Conservation (phyloP, 2,888 invertebrate species). For the Acronicta alni region DNA sequence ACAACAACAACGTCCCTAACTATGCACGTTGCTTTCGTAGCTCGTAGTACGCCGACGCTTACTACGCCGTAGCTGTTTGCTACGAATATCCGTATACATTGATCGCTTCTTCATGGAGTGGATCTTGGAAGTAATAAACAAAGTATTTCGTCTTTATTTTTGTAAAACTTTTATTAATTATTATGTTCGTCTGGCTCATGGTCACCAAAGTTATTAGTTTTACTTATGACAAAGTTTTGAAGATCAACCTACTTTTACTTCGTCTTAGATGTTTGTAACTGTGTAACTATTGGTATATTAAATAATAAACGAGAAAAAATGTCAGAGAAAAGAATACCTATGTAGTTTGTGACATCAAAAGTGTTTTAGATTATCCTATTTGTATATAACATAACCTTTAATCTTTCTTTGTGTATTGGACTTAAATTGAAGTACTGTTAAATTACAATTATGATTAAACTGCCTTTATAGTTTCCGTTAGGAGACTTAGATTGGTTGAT, state of each 20-base stretch:
- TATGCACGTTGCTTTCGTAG: slow-evolving; percentile 37
- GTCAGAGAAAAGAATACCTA: too few relatives aligned
- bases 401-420: too few relatives aligned
- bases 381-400: too few relatives aligned
- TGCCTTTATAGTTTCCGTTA: too few relatives aligned
- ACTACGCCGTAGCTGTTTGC: slow-evolving; percentile 61
- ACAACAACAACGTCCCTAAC: too few relatives aligned
- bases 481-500: too few relatives aligned
- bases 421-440: too few relatives aligned
- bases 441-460: too few relatives aligned
- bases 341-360: too few relatives aligned
- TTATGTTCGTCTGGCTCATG: slow-evolving; percentile 10
- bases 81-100: slow-evolving; percentile 39
- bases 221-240: slow-evolving; percentile 22
- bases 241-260: slow-evolving; percentile 29
- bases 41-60: slow-evolving; percentile 38
- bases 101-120: slow-evolving; percentile 34
- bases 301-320: neutral
- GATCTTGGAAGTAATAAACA: slow-evolving; percentile 29
- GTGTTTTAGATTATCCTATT: too few relatives aligned
- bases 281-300: slow-evolving; percentile 12
- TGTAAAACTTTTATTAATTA: slow-evolving; percentile 33
- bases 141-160: slow-evolving; percentile 23
- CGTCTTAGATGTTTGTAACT: slow-evolving; percentile 15
- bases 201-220: slow-evolving; percentile 29